Percentiles rank a stretch among this genome's conserved stretches.
phyloP scores from a whole-genome alignment of 64 coral and sea anemone genomes.

The Pocillopora damicornis region DNA sequence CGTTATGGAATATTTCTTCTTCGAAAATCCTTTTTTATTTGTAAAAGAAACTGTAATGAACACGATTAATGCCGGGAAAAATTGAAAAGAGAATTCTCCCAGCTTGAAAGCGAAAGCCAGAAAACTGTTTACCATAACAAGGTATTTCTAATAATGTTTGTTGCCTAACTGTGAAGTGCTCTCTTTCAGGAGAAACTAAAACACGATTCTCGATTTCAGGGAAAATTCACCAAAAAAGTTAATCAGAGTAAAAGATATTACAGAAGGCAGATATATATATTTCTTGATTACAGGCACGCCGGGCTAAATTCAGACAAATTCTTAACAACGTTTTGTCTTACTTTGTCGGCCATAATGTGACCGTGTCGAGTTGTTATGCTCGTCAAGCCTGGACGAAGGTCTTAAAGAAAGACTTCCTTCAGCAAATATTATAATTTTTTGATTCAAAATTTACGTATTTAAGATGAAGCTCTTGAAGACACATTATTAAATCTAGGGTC shows the following conservation, averaged over 20 bases:
- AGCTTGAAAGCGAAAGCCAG: neutral
- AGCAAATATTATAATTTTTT: neutral
- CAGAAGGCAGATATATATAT: no score
- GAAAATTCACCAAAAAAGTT: no score
- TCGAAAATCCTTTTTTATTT: no score
- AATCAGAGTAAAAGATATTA: no score
- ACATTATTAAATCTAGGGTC: neutral
- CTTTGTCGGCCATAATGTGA: neutral
- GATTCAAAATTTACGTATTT: neutral
- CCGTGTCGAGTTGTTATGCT: neutral
- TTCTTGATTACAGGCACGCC: neutral
- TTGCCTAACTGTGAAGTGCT: no score
- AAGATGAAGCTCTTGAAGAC: neutral
- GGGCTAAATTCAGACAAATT: neutral
- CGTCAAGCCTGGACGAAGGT: slow-evolving; percentile 15
- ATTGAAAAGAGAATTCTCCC: neutral
- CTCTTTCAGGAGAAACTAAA: no score
- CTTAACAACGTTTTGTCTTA: neutral
- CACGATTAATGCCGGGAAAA: neutral
- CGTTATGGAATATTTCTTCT: no score
- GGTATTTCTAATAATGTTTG: no score
- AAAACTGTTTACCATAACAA: neutral
- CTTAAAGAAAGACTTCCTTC: neutral
- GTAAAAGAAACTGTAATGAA: no score
- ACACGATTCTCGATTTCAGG: no score